These are phyloP conservation scores for Drosophila putrida DNA, from an alignment of 2,888 invertebrate species.

Conservation along the genomic window DNA sequence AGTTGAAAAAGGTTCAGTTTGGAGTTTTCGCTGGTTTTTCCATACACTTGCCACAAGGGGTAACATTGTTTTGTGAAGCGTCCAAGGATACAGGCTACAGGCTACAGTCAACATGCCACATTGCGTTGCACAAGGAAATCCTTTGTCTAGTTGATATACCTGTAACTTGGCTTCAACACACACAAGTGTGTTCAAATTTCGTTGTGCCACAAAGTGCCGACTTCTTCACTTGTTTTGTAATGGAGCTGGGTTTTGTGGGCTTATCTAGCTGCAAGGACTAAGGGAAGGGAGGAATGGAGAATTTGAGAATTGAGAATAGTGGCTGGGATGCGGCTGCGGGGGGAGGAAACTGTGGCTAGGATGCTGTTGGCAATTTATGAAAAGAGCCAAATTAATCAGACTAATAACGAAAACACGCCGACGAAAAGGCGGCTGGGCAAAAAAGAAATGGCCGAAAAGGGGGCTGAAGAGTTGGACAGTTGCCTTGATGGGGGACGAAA, in stretches of 20 bases:
- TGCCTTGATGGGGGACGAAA: not conserved
- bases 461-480: not conserved
- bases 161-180: conserved; percentile 3
- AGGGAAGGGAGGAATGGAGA: not conserved
- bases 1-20: conserved; percentile 65
- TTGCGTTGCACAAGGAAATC: not conserved
- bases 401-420: conserved; percentile 85
- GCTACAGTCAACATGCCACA: conserved; percentile 2
- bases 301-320: not conserved
- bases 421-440: conserved; percentile 70
- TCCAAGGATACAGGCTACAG: not conserved
- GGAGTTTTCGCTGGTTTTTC: conserved; percentile 46
- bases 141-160: conserved; percentile 9
- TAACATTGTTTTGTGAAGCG: conserved; percentile 6
- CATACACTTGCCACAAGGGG: conserved; percentile 23
- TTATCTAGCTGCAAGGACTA: conserved; percentile 31
- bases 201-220: conserved; percentile 24
- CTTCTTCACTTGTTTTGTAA: conserved; percentile 53
- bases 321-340: not conserved
- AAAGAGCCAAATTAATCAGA: conserved; percentile 86
- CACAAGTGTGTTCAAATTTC: conserved; percentile 44
- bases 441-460: conserved; percentile 53
- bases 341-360: conserved; percentile 66
- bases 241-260: conserved; percentile 38
- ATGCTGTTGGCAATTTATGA: conserved; percentile 84